Percentiles rank a stretch among this genome's conserved stretches.
Evolutionary conservation across 2,797 vertebrate genomes (phyloP).

Genomic region (Periophthalmus magnuspinnatus): DNA sequence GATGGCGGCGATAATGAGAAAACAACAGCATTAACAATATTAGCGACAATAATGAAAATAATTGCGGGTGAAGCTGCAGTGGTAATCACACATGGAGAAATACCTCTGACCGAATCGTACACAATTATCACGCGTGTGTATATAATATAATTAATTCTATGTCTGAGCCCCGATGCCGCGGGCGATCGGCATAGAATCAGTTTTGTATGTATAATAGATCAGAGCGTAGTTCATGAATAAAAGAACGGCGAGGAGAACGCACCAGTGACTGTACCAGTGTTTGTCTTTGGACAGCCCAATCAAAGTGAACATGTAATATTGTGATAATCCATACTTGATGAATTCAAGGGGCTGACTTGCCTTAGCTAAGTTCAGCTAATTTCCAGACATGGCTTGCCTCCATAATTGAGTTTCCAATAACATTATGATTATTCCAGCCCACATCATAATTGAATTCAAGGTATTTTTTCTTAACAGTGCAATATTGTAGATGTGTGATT

Average conservation of each 20-base stretch:
- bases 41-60: slow-evolving; percentile 77
- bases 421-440: slow-evolving; percentile 99
- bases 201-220: slow-evolving; percentile 99
- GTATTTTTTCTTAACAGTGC: slow-evolving; percentile 96
- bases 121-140: slow-evolving; percentile 99
- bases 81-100: slow-evolving; percentile 81
- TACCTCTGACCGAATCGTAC: slow-evolving; percentile 91
- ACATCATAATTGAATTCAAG: slow-evolving; percentile 99
- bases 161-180: slow-evolving; percentile 90
- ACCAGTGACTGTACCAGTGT: slow-evolving; percentile 92
- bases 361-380: slow-evolving; percentile 99
- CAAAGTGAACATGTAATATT: slow-evolving; percentile 99
- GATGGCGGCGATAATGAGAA: slow-evolving; percentile 66
- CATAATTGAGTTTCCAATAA: slow-evolving; percentile 99
- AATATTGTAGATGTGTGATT: slow-evolving; percentile 99
- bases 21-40: slow-evolving; percentile 78
- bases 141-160: slow-evolving; percentile 99
- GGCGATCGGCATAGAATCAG: slow-evolving; percentile 95
- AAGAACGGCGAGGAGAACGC: slow-evolving; percentile 94
- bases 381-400: slow-evolving; percentile 97
- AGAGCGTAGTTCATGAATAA: slow-evolving; percentile 99
- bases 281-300: slow-evolving; percentile 99
- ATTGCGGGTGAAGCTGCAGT: slow-evolving; percentile 74
- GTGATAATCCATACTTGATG: slow-evolving; percentile 99
- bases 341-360: slow-evolving; percentile 98